Percentiles rank a stretch among this genome's conserved stretches.
Conservation (phyloP, 2,797 vertebrate species). For the Eutrigla gurnardus region DNA sequence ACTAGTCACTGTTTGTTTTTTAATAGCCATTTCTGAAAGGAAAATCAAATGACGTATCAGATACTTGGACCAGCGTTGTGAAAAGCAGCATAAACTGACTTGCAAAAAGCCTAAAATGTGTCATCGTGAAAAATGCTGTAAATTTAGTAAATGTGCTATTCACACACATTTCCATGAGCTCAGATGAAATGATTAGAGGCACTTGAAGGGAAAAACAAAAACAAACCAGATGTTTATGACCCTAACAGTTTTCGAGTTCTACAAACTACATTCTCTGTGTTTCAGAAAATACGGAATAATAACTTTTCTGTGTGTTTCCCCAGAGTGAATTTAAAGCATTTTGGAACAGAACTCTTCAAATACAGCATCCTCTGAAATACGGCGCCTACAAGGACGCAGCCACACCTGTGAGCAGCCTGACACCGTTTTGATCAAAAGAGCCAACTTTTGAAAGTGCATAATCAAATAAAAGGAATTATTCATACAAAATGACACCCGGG, state of each 20-base stretch:
- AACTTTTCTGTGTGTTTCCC: slow-evolving; percentile 45
- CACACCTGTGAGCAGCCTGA: slow-evolving; percentile 69
- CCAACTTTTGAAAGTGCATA: slow-evolving; percentile 73
- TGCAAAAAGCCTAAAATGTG: too few relatives aligned
- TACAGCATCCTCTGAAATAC: slow-evolving; percentile 36
- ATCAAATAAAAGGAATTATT: slow-evolving; percentile 83
- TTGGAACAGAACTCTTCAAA: slow-evolving; percentile 60
- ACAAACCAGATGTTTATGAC: neutral
- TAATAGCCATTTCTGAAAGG: too few relatives aligned
- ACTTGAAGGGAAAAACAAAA: neutral
- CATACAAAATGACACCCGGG: slow-evolving; percentile 72
- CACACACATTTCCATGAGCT: neutral
- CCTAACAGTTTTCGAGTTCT: slow-evolving; percentile 14
- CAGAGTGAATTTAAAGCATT: slow-evolving; percentile 58
- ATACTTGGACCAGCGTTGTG: too few relatives aligned
- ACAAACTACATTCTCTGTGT: slow-evolving; percentile 6
- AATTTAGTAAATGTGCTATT: too few relatives aligned
- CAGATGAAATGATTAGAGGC: neutral
- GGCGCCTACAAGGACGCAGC: slow-evolving; percentile 50
- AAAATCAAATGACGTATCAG: too few relatives aligned
- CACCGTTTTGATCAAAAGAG: slow-evolving; percentile 73
- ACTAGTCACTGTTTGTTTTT: too few relatives aligned
- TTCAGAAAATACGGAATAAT: slow-evolving; percentile 13
- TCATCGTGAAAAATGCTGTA: too few relatives aligned
- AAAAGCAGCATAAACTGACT: too few relatives aligned